Evolutionary conservation across 2,113 vertebrate genomes (phyloP), one percentile per base, ranked within the genome.

Genomic region (Dasypus novemcinctus): DNA sequence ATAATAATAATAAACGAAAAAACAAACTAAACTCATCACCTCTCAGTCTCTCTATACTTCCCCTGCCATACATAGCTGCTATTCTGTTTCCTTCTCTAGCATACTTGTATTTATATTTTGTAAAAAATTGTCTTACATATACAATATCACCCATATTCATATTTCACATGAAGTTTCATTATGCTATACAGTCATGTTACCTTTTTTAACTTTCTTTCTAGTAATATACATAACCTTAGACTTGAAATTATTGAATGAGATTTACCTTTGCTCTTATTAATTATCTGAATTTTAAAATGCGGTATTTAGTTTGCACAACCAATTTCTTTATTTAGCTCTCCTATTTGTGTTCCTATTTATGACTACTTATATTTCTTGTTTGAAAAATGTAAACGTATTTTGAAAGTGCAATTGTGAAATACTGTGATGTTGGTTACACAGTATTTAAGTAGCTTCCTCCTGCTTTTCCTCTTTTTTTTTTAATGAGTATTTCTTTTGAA

Each of bases 341-440:
- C 36, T 66, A 21, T 66, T 91, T 87, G 71, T 82, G 31, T 85
- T 88, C 38, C 36, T 66, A 21, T 66, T 91, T 87, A 78, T 82
- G 31, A 87, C 46, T 91, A 68, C 41, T 27, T 41, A 9, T 21
- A 20, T 57, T 95, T 89, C 64, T 83, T 49, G 66, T 74, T 66
- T 36, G 29, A 72, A 86, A 93, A 93, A 54, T 68, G 79, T 91
- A n/a, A 59, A 83, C 84, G 71, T 72, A 71, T 59, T 96, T 96
- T 90, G 72, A 95, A 82, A 83, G 33, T 63, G 49, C 61, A 93
- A 91, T 49, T 82, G 13, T 78, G 27, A 93, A 87, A 66, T 74
- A 93, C 52, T 88, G 87, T 84, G 57, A 33, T 72, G 2, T 31
- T 95, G 66, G 27, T 64, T 79, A 59, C 46, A 87, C 1, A 25